Base-by-base conservation (phyloP, 1,140 invertebrate species). In the Drepana arcuata region DNA sequence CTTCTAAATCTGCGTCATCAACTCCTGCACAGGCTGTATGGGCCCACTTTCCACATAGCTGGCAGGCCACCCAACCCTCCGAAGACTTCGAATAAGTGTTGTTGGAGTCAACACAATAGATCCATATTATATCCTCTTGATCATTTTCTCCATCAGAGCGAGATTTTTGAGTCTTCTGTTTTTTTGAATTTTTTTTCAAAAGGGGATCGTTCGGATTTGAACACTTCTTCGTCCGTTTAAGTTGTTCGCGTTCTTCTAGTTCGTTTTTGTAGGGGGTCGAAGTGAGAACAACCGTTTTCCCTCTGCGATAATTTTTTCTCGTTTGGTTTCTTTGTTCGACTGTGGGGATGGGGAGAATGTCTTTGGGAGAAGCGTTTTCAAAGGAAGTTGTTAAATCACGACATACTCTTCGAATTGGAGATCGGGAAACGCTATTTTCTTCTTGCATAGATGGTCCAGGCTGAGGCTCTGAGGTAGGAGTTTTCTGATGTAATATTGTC, bases 241-340 rank as follows among this genome's bases (percentile, higher is more conserved):
- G 23, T 48, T 64, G 37, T 28, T 70, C 62, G 15, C 48, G 54
- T 48, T 63, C 52, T 32, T 32, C 30, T 18, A 32, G 12, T 6
- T n/a, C 16, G 7, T 15, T 32, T 21, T 32, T 32, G 12, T 32
- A 32, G 11, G 30, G 30, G 5, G 30, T 32, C 15, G 15, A 18
- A 4, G 30, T 32, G 2, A 32, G 16, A 12, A 70, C 41, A 27
- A 34, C 60, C 13, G 60, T 67, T 61, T 67, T 70, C 24, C 62
- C 52, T 49, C 56, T 33, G 23, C 53, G 47, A 30, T 51, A 60
- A 7, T 65, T 28, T 25, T 61, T 64, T 30, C 46, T 51, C 12
- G 23, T 46, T 50, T 54, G 21, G 13, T 9, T 48, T 42, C 27
- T 42, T 39, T 34, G 41, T 47, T 54, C 34, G 16, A 48, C 37